Conservation (phyloP, 2,113 vertebrate species). For the Notechis scutatus region DNA sequence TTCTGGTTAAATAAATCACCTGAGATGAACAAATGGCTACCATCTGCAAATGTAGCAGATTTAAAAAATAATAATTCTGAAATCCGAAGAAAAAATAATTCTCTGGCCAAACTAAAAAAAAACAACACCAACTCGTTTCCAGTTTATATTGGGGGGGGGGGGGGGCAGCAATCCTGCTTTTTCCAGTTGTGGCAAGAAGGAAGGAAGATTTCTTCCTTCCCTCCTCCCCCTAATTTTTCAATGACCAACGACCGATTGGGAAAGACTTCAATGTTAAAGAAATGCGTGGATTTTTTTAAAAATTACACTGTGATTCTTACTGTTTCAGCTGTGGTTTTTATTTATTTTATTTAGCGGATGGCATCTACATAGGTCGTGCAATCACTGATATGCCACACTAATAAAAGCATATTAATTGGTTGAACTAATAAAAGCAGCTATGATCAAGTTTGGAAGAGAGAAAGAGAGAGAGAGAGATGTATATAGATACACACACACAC, state of each 20-base stretch:
- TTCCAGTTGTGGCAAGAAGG: background rate
- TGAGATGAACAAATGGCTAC: background rate
- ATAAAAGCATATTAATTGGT: background rate
- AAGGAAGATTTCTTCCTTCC: background rate
- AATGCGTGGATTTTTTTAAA: background rate
- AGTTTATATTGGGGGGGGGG: background rate
- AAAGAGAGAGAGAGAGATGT: no score
- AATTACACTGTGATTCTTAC: background rate
- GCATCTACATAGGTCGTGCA: background rate
- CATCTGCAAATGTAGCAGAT: background rate
- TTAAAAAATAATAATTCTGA: background rate
- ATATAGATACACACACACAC: no score
- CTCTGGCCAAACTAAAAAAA: background rate
- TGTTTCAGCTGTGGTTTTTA: background rate
- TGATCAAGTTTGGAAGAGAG: background rate
- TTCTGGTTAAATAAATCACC: background rate
- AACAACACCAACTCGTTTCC: background rate
- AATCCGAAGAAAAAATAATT: background rate
- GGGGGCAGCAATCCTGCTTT: background rate
- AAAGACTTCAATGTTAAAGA: background rate
- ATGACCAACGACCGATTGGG: background rate
- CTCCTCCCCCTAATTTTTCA: background rate
- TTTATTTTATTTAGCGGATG: background rate
- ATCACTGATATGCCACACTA: background rate
- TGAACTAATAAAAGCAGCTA: background rate